A percentile compares a stretch with the other conserved stretches of the same genome.
These are phyloP conservation scores for Hydropsyche betteni DNA, from an alignment of 2,888 invertebrate species.

Conservation along the genomic window DNA sequence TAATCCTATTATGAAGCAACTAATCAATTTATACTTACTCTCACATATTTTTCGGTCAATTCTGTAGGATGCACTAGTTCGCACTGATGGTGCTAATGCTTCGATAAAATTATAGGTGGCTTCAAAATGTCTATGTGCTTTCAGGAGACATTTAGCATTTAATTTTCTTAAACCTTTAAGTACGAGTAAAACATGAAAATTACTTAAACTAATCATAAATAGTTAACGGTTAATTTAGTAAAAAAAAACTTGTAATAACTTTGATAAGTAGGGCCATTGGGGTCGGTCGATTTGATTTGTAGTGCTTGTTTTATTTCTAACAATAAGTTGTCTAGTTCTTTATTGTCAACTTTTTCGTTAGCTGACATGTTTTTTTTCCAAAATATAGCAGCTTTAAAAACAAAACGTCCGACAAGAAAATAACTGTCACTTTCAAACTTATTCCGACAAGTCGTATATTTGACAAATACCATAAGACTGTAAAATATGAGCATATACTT, in stretches of 20 bases:
- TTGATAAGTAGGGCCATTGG: constrained; percentile 63
- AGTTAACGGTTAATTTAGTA: neutral
- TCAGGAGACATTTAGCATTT: constrained; percentile 59
- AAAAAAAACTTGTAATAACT: constrained; percentile 54
- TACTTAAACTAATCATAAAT: constrained; percentile 12
- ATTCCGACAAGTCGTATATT: too few relatives aligned
- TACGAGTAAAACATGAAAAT: neutral
- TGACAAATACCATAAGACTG: too few relatives aligned
- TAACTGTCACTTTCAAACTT: too few relatives aligned
- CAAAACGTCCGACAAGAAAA: too few relatives aligned
- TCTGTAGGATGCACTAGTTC: constrained; percentile 62
- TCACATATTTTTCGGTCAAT: constrained; percentile 55
- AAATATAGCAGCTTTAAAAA: too few relatives aligned
- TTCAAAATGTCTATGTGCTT: constrained; percentile 56
- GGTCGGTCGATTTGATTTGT: constrained; percentile 51
- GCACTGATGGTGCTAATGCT: constrained; percentile 59
- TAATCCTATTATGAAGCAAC: too few relatives aligned
- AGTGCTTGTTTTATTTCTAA: constrained; percentile 40
- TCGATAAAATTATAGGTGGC: constrained; percentile 63
- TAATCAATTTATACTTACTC: constrained; percentile 23
- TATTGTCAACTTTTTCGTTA: neutral
- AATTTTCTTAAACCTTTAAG: constrained; percentile 60
- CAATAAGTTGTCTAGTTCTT: neutral
- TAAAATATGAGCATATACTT: too few relatives aligned
- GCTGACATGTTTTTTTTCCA: neutral